These are phyloP conservation scores for Achatina immaculata DNA, from an alignment of 1,140 invertebrate species.

Conservation along the genomic window DNA sequence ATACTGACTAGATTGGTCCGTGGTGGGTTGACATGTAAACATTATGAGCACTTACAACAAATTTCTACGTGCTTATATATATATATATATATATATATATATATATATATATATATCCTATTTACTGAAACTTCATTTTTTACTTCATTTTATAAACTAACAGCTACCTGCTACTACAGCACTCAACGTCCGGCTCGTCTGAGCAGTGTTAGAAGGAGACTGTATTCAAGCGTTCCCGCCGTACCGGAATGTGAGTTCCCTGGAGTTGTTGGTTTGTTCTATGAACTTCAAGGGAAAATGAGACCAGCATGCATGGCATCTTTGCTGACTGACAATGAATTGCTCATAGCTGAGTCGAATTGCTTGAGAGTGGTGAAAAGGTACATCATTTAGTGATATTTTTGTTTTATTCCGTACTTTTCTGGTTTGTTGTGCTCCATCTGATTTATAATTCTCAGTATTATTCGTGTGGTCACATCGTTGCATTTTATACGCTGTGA, in stretches of 20 bases:
- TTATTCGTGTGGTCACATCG: no score
- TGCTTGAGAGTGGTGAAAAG: not conserved
- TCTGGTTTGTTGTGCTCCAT: no score
- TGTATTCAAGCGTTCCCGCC: not conserved
- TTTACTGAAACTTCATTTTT: not conserved
- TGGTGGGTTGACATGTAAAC: no score
- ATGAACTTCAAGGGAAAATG: not conserved
- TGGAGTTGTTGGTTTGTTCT: conserved; percentile 12
- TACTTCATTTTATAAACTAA: not conserved
- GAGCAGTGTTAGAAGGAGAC: not conserved
- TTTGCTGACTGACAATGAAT: not conserved
- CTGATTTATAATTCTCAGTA: no score
- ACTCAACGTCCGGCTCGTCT: conserved; percentile 3
- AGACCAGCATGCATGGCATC: not conserved
- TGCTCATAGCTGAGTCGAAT: not conserved
- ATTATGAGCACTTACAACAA: not conserved
- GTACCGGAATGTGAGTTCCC: conserved; percentile 19
- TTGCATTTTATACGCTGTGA: no score
- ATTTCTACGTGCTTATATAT: not conserved
- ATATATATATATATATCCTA: not conserved
- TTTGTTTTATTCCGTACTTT: no score
- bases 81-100: not conserved
- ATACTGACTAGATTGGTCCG: not conserved
- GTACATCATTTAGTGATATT: not conserved
- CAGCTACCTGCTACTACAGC: conserved; percentile 26